Base-by-base conservation (phyloP, 2,888 invertebrate species). In the Andrena trimmerana region DNA sequence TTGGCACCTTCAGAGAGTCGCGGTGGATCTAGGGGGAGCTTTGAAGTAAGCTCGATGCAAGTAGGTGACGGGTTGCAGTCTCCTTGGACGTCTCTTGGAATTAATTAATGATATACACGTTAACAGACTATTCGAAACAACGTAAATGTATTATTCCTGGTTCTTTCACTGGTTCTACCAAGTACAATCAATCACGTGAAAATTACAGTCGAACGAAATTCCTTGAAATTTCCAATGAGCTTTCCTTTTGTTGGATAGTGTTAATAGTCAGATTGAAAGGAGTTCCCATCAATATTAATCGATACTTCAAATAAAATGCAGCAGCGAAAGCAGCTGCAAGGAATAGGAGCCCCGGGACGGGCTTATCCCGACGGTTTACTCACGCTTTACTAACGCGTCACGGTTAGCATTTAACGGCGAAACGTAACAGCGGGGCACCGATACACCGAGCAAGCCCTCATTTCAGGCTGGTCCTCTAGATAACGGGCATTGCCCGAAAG, bases 401-500 rank as follows among this genome's bases (percentile, higher is more conserved):
- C 68, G 31, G 54, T 13, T 31, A 62, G 31, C 48, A 77, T 90
- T 90, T 90, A 87, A 84, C 81, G 84, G 77, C 77, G 84, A 77
- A 80, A 83, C 75, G 84, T 85, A 89, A 84, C 83, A 77, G 52
- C 70, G 73, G 81, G 60, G 52, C 57, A 68, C 63, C 70, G 80
- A 90, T 88, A 91, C 86, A 90, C 85, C 84, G 54, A 76, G 82
- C 86, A 88, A 88, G 87, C 90, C 90, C 91, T 92, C 90, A 88
- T 92, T 89, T 89, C 84, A 85, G 82, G 84, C 86, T 88, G 89
- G 79, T 90, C 85, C 80, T 82, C 87, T 79, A 89, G 92, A 92
- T 92, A 92, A 92, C 91, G 89, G 90, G 86, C 88, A 89, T 89
- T 88, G 90, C 87, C 88, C 88, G 84, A 86, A 86, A 87, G 89